A percentile compares a stretch with the other conserved stretches of the same genome.
These are phyloP conservation scores for Achatina immaculata DNA, from an alignment of 1,140 invertebrate genomes.

Conservation along the genomic window DNA sequence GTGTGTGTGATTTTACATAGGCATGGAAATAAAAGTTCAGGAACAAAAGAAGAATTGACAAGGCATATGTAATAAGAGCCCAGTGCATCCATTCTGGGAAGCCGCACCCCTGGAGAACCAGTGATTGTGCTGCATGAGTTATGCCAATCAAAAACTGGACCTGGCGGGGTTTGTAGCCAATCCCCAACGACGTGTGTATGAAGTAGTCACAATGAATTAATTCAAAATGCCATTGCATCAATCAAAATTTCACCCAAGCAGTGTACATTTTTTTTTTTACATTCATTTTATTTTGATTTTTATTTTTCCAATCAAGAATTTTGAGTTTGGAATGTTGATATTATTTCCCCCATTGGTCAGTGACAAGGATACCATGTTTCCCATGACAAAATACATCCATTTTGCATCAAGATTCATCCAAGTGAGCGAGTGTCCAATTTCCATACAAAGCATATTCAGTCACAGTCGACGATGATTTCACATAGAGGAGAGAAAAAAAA, in stretches of 20 bases:
- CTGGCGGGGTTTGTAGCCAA: constrained; percentile 63
- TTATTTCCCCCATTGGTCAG: no score
- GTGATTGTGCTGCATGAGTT: constrained; percentile 85
- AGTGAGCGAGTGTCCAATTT: no score
- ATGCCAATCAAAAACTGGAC: constrained; percentile 90
- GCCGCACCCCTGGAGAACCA: constrained; percentile 82
- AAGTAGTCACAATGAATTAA: not conserved
- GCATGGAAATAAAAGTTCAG: constrained; percentile 85
- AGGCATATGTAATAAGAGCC: constrained; percentile 89
- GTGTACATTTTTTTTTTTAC: no score
- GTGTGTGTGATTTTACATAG: constrained; percentile 63
- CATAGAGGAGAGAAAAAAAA: not conserved
- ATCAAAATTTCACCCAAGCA: no score
- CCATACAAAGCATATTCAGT: not conserved
- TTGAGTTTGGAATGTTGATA: no score
- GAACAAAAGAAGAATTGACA: constrained; percentile 90
- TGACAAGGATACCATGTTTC: no score
- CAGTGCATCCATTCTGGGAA: constrained; percentile 96
- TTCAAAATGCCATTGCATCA: no score
- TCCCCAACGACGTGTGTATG: not conserved
- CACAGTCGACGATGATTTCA: not conserved
- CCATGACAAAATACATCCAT: not conserved
- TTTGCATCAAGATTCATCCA: not conserved
- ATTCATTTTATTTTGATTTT: no score
- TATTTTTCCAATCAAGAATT: no score